Conservation (phyloP, 2,797 vertebrate genomes). For the Todus mexicanus region DNA sequence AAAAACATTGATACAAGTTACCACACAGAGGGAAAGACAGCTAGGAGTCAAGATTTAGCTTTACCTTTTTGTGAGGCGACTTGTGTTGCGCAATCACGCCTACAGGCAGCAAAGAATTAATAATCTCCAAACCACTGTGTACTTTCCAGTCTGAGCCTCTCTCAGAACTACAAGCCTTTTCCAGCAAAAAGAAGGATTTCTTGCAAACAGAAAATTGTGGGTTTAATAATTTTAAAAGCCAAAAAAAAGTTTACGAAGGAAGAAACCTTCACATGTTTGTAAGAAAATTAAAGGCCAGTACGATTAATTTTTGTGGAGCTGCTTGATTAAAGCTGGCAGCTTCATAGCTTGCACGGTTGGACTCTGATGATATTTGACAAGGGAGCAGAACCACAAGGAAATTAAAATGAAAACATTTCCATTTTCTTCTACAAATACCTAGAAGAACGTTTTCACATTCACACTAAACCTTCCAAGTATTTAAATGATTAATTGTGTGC, state of each 20-base stretch:
- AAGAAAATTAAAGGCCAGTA: background rate
- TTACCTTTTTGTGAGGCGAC: background rate
- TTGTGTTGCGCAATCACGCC: background rate
- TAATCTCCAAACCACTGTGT: background rate
- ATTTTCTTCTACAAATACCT: background rate
- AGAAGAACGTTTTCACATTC: background rate
- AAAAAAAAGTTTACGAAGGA: background rate
- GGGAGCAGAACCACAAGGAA: background rate
- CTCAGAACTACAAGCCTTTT: background rate
- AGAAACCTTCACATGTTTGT: background rate
- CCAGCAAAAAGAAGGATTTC: background rate
- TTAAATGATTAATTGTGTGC: background rate
- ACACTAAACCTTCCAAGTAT: background rate
- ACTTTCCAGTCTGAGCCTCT: background rate
- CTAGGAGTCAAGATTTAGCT: background rate
- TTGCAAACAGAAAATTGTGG: background rate
- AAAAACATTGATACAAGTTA: background rate
- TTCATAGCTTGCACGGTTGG: background rate
- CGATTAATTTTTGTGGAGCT: background rate
- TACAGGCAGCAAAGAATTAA: background rate
- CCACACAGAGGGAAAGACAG: background rate
- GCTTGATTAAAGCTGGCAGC: conserved; percentile 33
- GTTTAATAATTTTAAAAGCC: background rate
- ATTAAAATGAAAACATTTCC: background rate
- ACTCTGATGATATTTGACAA: conserved; percentile 21